Base-by-base conservation (phyloP, 2,888 invertebrate genomes). In the Endomychus coccineus region DNA sequence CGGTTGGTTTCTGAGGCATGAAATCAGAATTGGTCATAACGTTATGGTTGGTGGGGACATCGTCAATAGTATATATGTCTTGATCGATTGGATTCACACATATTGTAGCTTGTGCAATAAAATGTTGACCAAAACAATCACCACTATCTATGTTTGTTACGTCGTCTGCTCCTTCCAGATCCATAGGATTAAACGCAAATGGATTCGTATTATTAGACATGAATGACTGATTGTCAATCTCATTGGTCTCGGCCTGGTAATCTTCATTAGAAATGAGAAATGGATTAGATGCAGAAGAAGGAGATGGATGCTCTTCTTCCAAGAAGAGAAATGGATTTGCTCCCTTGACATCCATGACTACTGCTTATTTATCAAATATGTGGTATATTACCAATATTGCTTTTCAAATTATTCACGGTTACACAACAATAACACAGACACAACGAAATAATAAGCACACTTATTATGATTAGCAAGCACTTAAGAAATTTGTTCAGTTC, bases 241-340 rank as follows among this genome's bases (percentile, higher is more conserved):
- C 79, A 14, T 49, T 56, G 3, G 42, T 46, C 58, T 49, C 42
- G 64, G 59, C 28, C 37, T 49, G 47, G 19, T 47, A 46, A 39
- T 56, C 56, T 54, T 58, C 57, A 37, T 71, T 73, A 14, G 73
- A 68, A 56, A 77, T 69, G 52, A 83, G 72, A 54, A 83, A 84
- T 13, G 84, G 83, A 63, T 84, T 82, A 2, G 78, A 72, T 24
- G 70, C 71, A 2, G 71, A 59, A 7, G 70, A 63, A 3, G 71
- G 66, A 16, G 71, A 69, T 2, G 66, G 60, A 32, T 75, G 73
- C 29, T 77, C 71, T 51, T 85, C 85, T 43, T 76, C 80, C 59
- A 75, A 75, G 69, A 83, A 83, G 36, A 88, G 67, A 59, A 88
- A 88, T 13, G 88, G 88, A 71, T 87, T 88, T 27, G 83, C 83